These are phyloP conservation scores for Limnephilus marmoratus DNA, from an alignment of 2,888 invertebrate genomes.

Conservation along the genomic window DNA sequence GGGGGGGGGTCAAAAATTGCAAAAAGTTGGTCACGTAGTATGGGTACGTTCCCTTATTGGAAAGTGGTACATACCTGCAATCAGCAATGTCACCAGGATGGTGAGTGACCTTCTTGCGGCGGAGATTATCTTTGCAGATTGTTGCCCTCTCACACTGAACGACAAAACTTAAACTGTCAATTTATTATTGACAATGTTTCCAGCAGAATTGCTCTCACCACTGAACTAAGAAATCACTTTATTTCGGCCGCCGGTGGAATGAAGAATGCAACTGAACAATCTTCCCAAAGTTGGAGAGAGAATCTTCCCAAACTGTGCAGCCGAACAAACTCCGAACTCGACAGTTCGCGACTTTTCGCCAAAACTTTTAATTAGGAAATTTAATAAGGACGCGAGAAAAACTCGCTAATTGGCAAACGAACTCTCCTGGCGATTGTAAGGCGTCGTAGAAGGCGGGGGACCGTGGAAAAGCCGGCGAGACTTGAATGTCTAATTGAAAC, in stretches of 20 bases:
- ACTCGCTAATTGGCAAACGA: constrained; percentile 27
- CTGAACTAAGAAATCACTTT: neutral
- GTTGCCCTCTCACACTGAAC: constrained; percentile 17
- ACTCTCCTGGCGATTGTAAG: neutral
- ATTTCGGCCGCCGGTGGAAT: neutral
- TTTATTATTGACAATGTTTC: neutral
- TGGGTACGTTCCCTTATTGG: no score
- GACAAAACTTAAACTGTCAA: neutral
- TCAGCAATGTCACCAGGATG: neutral
- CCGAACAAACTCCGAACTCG: neutral
- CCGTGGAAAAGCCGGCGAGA: constrained; percentile 13
- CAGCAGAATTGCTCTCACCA: neutral
- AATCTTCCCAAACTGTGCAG: neutral
- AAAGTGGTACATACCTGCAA: constrained; percentile 28
- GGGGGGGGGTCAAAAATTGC: no score
- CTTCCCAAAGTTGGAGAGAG: neutral
- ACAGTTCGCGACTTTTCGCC: neutral
- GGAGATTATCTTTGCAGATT: constrained; percentile 4
- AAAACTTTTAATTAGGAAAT: constrained; percentile 41
- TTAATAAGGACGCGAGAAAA: constrained; percentile 32
- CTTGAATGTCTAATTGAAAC: constrained; percentile 40
- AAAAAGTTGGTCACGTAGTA: no score
- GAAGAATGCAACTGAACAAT: neutral
- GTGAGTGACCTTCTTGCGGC: neutral
- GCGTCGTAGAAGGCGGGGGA: neutral